These are phyloP conservation scores for Pluvianellus socialis DNA, from an alignment of 2,113 vertebrate genomes.

Conservation along the genomic window DNA sequence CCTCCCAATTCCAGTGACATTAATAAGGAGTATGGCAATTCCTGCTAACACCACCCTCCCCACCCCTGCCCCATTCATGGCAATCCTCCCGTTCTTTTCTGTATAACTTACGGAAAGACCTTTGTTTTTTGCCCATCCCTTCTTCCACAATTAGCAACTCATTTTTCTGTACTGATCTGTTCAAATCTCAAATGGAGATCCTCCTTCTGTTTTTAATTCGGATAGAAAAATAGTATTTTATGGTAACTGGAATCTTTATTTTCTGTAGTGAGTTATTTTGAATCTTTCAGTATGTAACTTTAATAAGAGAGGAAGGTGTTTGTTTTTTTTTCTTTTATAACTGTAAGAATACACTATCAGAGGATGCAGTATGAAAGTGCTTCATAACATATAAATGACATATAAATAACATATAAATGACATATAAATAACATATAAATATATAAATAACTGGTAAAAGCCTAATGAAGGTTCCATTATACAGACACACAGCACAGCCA, in stretches of 20 bases:
- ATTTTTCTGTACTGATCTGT: neutral
- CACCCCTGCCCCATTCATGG: rapidly evolving
- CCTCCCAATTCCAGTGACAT: neutral
- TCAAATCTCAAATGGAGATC: neutral
- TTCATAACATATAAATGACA: neutral
- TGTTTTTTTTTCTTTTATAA: neutral
- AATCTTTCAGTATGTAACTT: neutral
- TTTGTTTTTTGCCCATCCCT: neutral
- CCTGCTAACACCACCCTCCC: too few species aligned
- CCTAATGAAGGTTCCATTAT: neutral
- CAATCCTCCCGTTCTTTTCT: neutral
- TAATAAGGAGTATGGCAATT: neutral
- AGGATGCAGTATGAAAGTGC: neutral
- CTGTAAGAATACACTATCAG: neutral
- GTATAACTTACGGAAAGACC: neutral
- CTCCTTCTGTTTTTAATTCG: neutral
- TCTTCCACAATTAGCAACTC: neutral
- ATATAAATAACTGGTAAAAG: neutral
- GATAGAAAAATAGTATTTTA: neutral
- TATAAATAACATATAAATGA: too few species aligned
- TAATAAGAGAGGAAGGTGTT: neutral
- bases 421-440: too few species aligned
- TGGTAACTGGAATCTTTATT: neutral
- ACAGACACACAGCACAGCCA: neutral
- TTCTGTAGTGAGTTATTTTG: neutral